phyloP scores from a whole-genome alignment of 1,140 invertebrate species.

The Drosophila suzukii region DNA sequence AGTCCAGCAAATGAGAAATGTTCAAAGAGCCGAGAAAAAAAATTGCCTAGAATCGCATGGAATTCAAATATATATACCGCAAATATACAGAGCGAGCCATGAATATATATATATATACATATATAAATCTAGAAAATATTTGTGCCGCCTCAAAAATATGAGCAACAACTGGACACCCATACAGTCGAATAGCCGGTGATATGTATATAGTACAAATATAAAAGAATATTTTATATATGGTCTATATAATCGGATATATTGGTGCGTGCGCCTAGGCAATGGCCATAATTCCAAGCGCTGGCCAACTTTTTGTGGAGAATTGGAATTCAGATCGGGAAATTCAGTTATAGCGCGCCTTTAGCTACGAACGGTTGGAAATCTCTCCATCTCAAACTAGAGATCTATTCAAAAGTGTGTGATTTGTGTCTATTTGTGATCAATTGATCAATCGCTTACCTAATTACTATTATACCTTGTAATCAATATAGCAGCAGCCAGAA shows the following conservation, averaged over 20 bases:
- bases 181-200: constrained; percentile 25
- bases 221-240: constrained; percentile 38
- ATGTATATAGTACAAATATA: constrained; percentile 15
- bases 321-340: constrained; percentile 52
- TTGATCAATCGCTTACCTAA: constrained; percentile 31
- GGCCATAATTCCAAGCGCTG: constrained; percentile 72
- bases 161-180: constrained; percentile 73
- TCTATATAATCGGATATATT: constrained; percentile 35
- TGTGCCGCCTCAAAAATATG: constrained; percentile 67
- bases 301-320: constrained; percentile 75
- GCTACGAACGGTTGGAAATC: constrained; percentile 73
- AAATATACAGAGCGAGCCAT: constrained; percentile 18
- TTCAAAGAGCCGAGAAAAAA: constrained; percentile 7
- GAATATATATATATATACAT: constrained; percentile 15
- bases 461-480: constrained; percentile 18
- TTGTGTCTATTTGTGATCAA: constrained; percentile 15
- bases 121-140: constrained; percentile 36
- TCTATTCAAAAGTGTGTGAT: constrained; percentile 27
- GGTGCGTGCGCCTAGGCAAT: constrained; percentile 33
- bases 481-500: constrained; percentile 39
- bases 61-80: constrained; percentile 41
- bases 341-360: constrained; percentile 78
- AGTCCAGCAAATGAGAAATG: constrained; percentile 46
- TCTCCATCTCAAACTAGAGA: constrained; percentile 4
- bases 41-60: constrained; percentile 44